Evolutionary conservation across 2,888 invertebrate genomes (phyloP), one percentile per base, ranked within the genome.

Genomic region (Synergus japonicus): DNA sequence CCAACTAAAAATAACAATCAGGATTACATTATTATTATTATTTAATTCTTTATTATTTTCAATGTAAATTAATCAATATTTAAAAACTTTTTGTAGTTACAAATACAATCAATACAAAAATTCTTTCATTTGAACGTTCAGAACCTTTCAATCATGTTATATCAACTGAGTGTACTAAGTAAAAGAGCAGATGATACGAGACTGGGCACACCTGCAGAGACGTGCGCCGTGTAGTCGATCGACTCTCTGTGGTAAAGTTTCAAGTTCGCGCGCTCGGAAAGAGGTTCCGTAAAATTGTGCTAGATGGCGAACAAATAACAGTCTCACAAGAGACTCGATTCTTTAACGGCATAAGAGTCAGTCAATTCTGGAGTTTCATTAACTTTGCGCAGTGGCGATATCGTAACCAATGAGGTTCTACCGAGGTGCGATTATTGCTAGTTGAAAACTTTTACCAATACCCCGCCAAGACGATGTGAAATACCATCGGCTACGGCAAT

Each of bases 371-470:
- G 18, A 18, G 18, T 0, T 0, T 86, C 87, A 60, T 93, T 90
- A 96, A 95, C 96, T 96, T 96, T 96, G 96, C 96, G 96, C 97
- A 97, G 96, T 94, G 96, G 96, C 96, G 95, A 95, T 96, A 96
- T 96, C 96, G 96, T 97, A 97, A 96, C 96, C 96, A 94, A 96
- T 96, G 96, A 97, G 95, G 96, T 96, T 94, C 93, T 95, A 95
- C 96, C 95, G 96, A 96, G 96, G 95, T 96, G 96, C 95, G 95
- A 96, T 96, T 96, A 96, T 97, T 97, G 96, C 96, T 96, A 96
- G 96, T 96, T 96, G 96, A 96, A 96, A 96, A 96, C 96, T 96
- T 96, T 96, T 95, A 96, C 96, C 96, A 97, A 96, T 96, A 96
- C 96, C 96, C 96, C 96, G 96, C 96, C 96, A 93, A 94, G 96